These are phyloP conservation scores for Epirrhoe alternata DNA, from an alignment of 2,888 invertebrate species.

Conservation along the genomic window DNA sequence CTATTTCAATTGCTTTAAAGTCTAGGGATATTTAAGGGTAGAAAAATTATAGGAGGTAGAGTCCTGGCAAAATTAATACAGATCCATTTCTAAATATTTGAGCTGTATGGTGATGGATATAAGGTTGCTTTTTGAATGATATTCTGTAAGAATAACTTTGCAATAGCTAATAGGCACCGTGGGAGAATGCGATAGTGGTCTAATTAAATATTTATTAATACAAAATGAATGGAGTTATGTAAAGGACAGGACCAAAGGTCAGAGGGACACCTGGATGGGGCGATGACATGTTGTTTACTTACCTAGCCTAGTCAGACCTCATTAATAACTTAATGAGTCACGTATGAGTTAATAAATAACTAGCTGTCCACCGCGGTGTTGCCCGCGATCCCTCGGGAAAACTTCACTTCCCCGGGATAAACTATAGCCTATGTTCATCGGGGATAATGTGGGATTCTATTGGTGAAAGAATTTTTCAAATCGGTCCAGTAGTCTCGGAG, in stretches of 20 bases:
- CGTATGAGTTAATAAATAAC: no score
- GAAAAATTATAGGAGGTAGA: neutral
- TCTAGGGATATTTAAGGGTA: neutral
- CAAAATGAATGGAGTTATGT: constrained; percentile 61
- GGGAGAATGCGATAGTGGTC: constrained; percentile 68
- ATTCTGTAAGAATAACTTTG: constrained; percentile 10
- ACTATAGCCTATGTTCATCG: no score
- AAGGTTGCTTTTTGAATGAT: constrained; percentile 38
- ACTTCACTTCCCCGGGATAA: no score
- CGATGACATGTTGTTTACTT: constrained; percentile 34
- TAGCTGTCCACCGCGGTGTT: no score
- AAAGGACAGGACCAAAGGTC: constrained; percentile 59
- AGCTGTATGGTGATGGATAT: constrained; percentile 17
- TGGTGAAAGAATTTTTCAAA: no score
- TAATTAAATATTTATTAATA: constrained; percentile 79
- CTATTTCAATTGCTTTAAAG: constrained; percentile 17
- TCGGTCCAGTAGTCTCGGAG: no score
- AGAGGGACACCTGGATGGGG: constrained; percentile 67
- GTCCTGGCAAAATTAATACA: constrained; percentile 40
- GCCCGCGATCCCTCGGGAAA: no score
- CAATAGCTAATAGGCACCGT: constrained; percentile 60
- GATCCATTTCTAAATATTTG: neutral
- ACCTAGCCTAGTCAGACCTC: no score
- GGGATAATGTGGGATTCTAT: no score
- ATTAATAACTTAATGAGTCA: neutral